Conservation (phyloP, 2,113 vertebrate species). For the Dromiciops gliroides region DNA sequence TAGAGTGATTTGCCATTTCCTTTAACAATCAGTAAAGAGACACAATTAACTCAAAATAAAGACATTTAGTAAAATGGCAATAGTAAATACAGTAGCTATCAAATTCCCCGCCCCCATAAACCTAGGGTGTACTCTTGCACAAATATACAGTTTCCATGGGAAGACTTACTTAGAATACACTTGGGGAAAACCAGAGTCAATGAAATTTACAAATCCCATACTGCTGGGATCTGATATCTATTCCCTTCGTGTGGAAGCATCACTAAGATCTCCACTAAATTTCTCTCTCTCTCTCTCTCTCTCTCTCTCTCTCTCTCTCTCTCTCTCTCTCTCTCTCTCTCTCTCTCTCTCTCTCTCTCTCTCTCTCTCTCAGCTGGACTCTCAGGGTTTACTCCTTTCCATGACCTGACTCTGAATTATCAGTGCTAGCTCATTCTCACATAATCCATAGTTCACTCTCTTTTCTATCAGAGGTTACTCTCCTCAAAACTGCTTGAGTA, state of each 20-base stretch:
- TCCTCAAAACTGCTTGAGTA: not conserved
- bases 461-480: not conserved
- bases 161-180: not conserved
- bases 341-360: too few relatives aligned
- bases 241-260: not conserved
- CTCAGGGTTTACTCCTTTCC: not conserved
- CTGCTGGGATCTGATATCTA: not conserved
- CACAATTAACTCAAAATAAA: too few relatives aligned
- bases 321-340: too few relatives aligned
- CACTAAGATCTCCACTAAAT: not conserved
- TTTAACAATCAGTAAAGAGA: too few relatives aligned
- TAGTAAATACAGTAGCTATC: too few relatives aligned
- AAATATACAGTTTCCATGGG: not conserved
- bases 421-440: not conserved
- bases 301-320: too few relatives aligned
- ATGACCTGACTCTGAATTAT: not conserved
- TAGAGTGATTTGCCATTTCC: too few relatives aligned
- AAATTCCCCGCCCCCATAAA: not conserved
- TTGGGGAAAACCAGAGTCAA: not conserved
- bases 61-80: too few relatives aligned
- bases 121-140: not conserved
- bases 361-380: not conserved
- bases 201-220: not conserved
- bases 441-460: not conserved
- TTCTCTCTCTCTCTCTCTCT: not conserved